Base-by-base conservation (phyloP, 2,113 vertebrate genomes). In the Accipiter virgatus region DNA sequence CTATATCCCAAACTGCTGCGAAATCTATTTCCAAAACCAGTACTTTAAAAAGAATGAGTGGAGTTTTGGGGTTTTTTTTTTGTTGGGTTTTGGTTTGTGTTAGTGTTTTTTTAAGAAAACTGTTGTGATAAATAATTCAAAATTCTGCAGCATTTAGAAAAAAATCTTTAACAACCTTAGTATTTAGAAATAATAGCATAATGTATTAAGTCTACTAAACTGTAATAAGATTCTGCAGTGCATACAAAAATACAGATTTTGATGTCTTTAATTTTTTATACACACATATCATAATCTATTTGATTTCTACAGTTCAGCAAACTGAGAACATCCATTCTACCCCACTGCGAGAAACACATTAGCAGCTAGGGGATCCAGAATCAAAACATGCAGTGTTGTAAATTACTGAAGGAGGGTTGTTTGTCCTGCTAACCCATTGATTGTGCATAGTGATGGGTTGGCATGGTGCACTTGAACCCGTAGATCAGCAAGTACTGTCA, bases 301-400 rank as follows among this genome's bases (percentile, higher is more conserved):
- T 90, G 52, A 84, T 88, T 88, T 95, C 93, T 78, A 81, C 43
- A 75, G 68, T 61, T 92, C 47, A 63, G 52, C 56, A 84, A 86
- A 81, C 92, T 80, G 47, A 88, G 50, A 93, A 52, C 40, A 91
- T 87, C 61, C 23, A 7, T 86, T 47, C 81, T 34, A 56, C 73
- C 91, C 73, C 70, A 61, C 75, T 65, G 86, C 0, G 34, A 95
- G 94, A 91, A 86, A 45, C 7, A 20, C n/a, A 83, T 43, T 52
- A 88, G 47, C 45, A 88, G 34, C 81, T 78, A 47, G 52, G 27
- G 88, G 92, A 34, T 38, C 72, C 77, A 86, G 88, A 43, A 52
- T 84, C 65, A 71, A 90, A 96, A 63, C 43, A 71, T 32, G 23
- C 40, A 6, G 34, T 4, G 8, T 1, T 93, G 36, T 87, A 72